Evolutionary conservation across 1,140 invertebrate species (phyloP).

Genomic region (Cepaea nemoralis): DNA sequence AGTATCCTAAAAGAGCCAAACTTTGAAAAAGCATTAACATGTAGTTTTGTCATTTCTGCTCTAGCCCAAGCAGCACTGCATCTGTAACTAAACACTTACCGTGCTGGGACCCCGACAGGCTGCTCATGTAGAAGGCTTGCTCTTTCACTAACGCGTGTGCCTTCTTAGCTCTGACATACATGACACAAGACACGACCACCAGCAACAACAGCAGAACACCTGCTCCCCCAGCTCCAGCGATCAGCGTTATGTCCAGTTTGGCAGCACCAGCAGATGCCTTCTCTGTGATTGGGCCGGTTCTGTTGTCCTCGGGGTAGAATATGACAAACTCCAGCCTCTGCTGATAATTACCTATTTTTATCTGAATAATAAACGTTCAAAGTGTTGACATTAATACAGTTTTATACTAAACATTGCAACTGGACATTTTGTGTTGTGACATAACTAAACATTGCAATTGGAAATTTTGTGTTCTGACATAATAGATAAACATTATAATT

Average conservation of each 20-base stretch:
- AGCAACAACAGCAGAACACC: neutral
- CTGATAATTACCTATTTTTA: slow-evolving; percentile 14
- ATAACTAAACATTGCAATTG: too few relatives aligned
- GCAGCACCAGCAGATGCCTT: neutral
- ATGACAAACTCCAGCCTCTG: neutral
- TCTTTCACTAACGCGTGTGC: neutral
- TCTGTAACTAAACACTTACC: neutral
- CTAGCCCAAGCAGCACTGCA: too few relatives aligned
- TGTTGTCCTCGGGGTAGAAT: neutral
- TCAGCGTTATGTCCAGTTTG: neutral
- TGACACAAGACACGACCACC: neutral
- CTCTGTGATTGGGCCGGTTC: neutral
- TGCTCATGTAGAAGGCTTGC: slow-evolving; percentile 16
- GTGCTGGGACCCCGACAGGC: neutral
- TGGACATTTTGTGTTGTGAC: too few relatives aligned
- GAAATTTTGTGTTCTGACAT: too few relatives aligned
- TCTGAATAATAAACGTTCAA: neutral
- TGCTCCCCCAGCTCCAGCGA: neutral
- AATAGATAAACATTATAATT: too few relatives aligned
- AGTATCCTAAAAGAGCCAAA: too few relatives aligned
- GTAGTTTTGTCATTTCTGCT: too few relatives aligned
- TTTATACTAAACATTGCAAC: too few relatives aligned
- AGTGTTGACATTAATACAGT: neutral
- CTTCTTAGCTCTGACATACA: neutral
- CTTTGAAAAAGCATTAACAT: too few relatives aligned